These are phyloP conservation scores for Scatophagus argus DNA, from an alignment of 2,113 vertebrate genomes.

Conservation along the genomic window DNA sequence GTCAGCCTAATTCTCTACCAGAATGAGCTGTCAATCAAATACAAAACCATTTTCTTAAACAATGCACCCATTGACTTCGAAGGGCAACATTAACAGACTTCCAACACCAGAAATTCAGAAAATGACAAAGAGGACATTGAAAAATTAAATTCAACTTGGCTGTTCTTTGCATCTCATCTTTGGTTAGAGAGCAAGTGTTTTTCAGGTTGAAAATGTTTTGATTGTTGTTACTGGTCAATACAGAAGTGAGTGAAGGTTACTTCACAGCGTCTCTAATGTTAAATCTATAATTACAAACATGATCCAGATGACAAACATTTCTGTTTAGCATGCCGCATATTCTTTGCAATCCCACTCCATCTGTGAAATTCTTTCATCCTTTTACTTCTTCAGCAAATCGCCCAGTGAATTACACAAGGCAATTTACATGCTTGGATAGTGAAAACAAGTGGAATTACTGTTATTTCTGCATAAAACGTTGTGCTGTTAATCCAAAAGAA, in stretches of 20 bases:
- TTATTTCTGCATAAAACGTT: constrained; percentile 53
- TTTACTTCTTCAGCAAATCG: constrained; percentile 55
- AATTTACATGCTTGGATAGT: constrained; percentile 70
- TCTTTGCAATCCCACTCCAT: constrained; percentile 34
- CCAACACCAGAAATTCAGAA: constrained; percentile 31
- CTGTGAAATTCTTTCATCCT: constrained; percentile 66
- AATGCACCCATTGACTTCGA: constrained; percentile 21
- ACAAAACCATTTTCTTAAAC: constrained; percentile 53
- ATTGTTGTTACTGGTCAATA: constrained; percentile 20
- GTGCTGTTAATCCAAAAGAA: constrained; percentile 55
- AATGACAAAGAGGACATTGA: constrained; percentile 54
- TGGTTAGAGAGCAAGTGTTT: constrained; percentile 21
- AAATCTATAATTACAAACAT: constrained; percentile 67
- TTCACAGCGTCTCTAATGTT: constrained; percentile 33
- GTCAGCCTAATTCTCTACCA: constrained; percentile 28
- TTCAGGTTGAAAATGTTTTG: constrained; percentile 1
- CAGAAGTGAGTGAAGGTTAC: constrained; percentile 15
- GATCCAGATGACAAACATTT: constrained; percentile 57
- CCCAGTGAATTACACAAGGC: constrained; percentile 63
- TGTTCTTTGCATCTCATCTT: constrained; percentile 30
- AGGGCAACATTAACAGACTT: constrained; percentile 42
- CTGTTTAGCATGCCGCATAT: constrained; percentile 29
- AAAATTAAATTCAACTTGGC: constrained; percentile 55
- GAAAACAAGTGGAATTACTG: constrained; percentile 71
- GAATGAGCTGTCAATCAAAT: constrained; percentile 63